A percentile compares a stretch with the other conserved stretches of the same genome.
phyloP scores from a whole-genome alignment of 2,888 invertebrate species.

The Xanthostigma xanthostigma region DNA sequence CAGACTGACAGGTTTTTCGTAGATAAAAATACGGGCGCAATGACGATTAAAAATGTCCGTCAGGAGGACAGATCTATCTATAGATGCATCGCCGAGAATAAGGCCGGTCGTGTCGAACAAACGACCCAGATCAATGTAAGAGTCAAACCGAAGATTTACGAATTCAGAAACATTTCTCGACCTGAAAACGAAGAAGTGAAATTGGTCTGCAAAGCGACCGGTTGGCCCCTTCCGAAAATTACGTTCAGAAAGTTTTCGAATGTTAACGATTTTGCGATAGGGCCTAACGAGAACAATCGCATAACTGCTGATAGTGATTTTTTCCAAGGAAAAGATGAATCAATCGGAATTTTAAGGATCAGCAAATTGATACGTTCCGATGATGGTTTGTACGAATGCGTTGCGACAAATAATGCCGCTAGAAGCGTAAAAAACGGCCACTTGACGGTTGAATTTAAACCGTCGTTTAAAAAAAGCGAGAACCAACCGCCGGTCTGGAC shows the following conservation, averaged over 20 bases:
- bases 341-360: conserved; percentile 53
- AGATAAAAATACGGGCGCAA: conserved; percentile 50
- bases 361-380: conserved; percentile 49
- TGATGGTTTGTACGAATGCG: conserved; percentile 80
- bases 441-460: conserved; percentile 66
- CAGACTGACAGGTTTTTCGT: conserved; percentile 52
- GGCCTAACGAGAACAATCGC: conserved; percentile 55
- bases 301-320: conserved; percentile 43
- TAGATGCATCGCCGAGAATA: conserved; percentile 66
- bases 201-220: conserved; percentile 62
- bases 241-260: conserved; percentile 64
- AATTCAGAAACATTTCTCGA: conserved; percentile 56
- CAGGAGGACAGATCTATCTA: conserved; percentile 68
- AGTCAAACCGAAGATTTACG: conserved; percentile 67
- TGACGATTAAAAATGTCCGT: conserved; percentile 58
- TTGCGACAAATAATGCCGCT: conserved; percentile 68
- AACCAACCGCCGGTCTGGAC: conserved; percentile 63
- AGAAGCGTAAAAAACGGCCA: conserved; percentile 65
- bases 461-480: conserved; percentile 58
- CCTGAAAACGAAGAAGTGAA: conserved; percentile 45
- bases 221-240: conserved; percentile 65
- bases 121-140: conserved; percentile 55
- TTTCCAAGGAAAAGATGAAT: conserved; percentile 38
- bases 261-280: conserved; percentile 44
- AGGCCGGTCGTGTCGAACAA: conserved; percentile 55